Conservation (phyloP, 64 coral and sea anemone genomes). For the Montipora foliosa region DNA sequence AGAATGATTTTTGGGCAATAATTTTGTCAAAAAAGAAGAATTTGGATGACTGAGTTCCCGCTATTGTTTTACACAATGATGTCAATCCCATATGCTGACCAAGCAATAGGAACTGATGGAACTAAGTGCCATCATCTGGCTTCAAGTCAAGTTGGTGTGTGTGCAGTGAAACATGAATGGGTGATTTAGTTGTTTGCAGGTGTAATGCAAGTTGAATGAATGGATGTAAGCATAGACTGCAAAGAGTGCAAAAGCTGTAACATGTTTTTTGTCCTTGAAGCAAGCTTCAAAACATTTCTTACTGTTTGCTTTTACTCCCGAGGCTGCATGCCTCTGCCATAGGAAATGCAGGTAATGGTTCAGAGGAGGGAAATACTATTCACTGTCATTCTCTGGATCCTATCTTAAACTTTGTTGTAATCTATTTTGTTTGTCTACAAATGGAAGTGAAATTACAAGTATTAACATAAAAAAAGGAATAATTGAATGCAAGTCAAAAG, state of each 20-base stretch:
- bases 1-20: too few species aligned
- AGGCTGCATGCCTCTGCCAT: slow-evolving; percentile 82
- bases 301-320: slow-evolving; percentile 66
- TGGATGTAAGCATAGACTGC: slow-evolving; percentile 6
- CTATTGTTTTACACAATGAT: too few species aligned
- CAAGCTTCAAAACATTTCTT: slow-evolving; percentile 31
- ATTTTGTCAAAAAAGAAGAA: too few species aligned
- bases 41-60: too few species aligned
- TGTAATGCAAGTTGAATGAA: slow-evolving; percentile 23
- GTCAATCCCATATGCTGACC: too few species aligned
- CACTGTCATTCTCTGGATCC: too few species aligned
- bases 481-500: too few species aligned
- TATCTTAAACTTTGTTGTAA: too few species aligned
- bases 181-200: slow-evolving; percentile 15
- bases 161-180: slow-evolving; percentile 10
- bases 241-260: neutral
- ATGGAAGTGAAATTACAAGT: too few species aligned
- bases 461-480: too few species aligned
- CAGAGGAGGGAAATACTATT: slow-evolving; percentile 49
- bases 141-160: neutral
- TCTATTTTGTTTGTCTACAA: too few species aligned
- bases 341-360: slow-evolving; percentile 81
- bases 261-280: slow-evolving; percentile 8
- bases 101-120: too few species aligned
- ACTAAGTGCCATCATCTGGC: neutral